Evolutionary conservation across 2,888 invertebrate genomes (phyloP).

Genomic region (Calameuta idolon): DNA sequence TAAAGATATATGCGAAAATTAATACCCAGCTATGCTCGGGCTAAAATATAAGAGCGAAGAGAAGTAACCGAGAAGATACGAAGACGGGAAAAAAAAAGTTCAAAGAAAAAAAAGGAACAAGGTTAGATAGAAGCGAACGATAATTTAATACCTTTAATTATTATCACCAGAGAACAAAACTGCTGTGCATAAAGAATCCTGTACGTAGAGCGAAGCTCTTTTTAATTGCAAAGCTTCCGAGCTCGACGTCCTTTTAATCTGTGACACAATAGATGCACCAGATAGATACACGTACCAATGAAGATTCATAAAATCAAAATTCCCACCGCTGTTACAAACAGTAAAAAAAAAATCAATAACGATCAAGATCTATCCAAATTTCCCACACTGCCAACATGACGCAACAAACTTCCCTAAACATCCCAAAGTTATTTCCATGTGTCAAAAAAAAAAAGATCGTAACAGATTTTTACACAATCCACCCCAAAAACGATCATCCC

Average conservation of each 20-base stretch:
- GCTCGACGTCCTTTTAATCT: slow-evolving; percentile 8
- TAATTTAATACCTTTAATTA: slow-evolving; percentile 5
- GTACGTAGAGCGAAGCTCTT: slow-evolving; percentile 1
- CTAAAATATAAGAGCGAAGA: neutral
- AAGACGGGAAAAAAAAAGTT: neutral
- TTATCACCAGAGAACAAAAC: neutral
- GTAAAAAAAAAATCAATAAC: neutral
- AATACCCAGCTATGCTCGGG: neutral
- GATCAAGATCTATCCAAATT: neutral
- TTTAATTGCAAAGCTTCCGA: slow-evolving; percentile 10
- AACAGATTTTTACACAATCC: neutral
- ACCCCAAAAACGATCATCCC: neutral
- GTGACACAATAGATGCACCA: neutral
- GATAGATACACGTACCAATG: neutral
- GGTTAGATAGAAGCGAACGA: neutral
- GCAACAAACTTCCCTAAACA: neutral
- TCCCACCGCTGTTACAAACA: neutral
- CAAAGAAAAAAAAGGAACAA: neutral
- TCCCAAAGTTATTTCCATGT: neutral
- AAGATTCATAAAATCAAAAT: neutral
- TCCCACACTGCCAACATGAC: no score
- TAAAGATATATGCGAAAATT: neutral
- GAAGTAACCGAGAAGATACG: no score
- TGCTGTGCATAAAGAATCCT: neutral
- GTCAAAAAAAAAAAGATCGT: neutral